phyloP scores from a whole-genome alignment of 1,140 invertebrate species.

The Eulimnadia texana region DNA sequence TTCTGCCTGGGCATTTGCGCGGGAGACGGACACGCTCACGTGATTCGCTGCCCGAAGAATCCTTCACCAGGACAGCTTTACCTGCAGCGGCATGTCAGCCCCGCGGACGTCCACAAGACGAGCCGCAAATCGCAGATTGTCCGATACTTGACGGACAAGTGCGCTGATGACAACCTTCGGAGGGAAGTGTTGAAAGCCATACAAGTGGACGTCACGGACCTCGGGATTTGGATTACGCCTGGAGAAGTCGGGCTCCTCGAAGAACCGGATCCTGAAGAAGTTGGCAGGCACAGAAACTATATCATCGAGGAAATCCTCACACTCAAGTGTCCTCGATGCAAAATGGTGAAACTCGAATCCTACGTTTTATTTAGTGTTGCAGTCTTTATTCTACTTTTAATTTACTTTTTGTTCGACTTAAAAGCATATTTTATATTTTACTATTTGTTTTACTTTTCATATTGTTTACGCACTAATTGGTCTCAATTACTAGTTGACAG shows the following conservation, averaged over 20 bases:
- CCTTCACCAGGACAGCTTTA: background rate
- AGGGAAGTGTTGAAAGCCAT: background rate
- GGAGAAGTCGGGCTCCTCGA: background rate
- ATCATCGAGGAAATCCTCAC: conserved; percentile 4
- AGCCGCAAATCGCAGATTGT: background rate
- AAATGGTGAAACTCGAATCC: background rate
- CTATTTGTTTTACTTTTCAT: no score
- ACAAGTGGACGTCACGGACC: background rate
- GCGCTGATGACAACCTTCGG: background rate
- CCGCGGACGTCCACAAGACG: background rate
- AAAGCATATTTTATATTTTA: no score
- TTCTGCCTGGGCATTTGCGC: background rate
- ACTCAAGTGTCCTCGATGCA: conserved; percentile 1
- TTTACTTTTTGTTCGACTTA: no score
- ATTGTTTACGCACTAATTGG: no score
- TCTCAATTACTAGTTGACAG: no score
- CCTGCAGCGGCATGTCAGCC: background rate
- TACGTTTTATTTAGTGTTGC: background rate
- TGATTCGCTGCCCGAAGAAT: background rate
- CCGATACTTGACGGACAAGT: background rate
- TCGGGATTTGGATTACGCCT: background rate
- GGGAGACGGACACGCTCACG: background rate
- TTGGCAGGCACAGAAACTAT: background rate
- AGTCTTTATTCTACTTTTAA: background rate
- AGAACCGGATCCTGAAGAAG: background rate